Percentiles rank a stretch among this genome's conserved stretches.
Conservation (phyloP, 2,888 invertebrate species). For the Octodonta nipae region DNA sequence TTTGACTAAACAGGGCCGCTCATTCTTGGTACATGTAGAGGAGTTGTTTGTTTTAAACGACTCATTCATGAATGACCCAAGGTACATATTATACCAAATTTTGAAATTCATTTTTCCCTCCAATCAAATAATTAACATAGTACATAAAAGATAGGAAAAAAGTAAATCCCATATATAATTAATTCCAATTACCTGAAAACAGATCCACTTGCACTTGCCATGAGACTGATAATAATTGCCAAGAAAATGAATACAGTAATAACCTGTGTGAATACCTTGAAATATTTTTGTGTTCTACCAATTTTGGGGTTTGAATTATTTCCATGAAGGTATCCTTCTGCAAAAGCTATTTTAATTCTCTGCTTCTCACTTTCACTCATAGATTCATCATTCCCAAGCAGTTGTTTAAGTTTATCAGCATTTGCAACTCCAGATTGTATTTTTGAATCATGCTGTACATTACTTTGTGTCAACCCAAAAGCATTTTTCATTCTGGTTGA, state of each 20-base stretch:
- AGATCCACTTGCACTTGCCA: conserved; percentile 59
- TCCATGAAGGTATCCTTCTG: conserved; percentile 79
- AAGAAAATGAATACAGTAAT: conserved; percentile 60
- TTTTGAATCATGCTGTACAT: conserved; percentile 15
- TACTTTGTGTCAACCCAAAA: conserved; percentile 27
- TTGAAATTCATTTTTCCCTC: too few species aligned
- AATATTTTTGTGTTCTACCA: conserved; percentile 44
- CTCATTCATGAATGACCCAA: too few species aligned
- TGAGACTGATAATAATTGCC: conserved; percentile 60
- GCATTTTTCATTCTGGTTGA: conserved; percentile 51
- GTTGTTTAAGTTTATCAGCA: conserved; percentile 38
- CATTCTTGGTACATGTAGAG: too few species aligned
- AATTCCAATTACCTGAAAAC: conserved; percentile 49
- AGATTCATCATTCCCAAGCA: conserved; percentile 40
- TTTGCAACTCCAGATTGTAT: conserved; percentile 22
- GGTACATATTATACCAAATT: too few species aligned
- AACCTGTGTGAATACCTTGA: conserved; percentile 62
- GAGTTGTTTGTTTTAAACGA: too few species aligned
- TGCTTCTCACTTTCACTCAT: conserved; percentile 47
- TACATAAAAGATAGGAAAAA: too few species aligned
- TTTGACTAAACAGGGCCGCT: too few species aligned
- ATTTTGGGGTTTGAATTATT: conserved; percentile 34
- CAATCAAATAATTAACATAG: too few species aligned
- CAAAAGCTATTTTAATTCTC: conserved; percentile 75
- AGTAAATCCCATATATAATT: too few species aligned